Base-by-base conservation (phyloP, 2,888 invertebrate genomes). In the Creontiades dilutus region DNA sequence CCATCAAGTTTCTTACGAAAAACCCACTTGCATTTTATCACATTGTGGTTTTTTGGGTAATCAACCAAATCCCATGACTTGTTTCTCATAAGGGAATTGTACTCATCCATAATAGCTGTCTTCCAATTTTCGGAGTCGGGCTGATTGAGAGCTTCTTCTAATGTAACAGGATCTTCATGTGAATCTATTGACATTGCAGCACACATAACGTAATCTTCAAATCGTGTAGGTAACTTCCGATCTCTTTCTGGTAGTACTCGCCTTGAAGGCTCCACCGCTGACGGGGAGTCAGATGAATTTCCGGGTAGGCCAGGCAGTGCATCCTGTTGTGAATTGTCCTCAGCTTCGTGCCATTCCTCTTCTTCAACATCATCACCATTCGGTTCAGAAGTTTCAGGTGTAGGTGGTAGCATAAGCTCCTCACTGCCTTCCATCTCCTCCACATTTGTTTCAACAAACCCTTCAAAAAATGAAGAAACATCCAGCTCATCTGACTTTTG, bases 1-100 rank as follows among this genome's bases (percentile, higher is more conserved):
- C 46, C 81, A 28, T 89, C 80, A 27, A 14, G 27, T 28, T 89
- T 89, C 55, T 52, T 80, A 19, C 61, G 28, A 57, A 57, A 89
- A 28, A 78, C 89, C 89, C 89, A 89, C 37, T 89, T 89, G 61
- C 78, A 78, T 82, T 75, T 87, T 16, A 87, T 61, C 61, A 61
- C 61, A 86, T 86, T 86, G 61, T 86, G 86, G 12, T 86, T 27
- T 5, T 86, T 86, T 23, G 86, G 86, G 46, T 52, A 68, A 19
- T 86, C 86, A 68, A 86, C 86, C 27, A 86, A 19, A 14, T 68
- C 75, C 86, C 86, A 86, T 9, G 86, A 68, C 28, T 86, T 86
- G 86, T 86, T 86, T 68, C 75, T 57, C 46, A 86, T 82, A 27
- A 86, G 75, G 1, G 86, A 87, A 16, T 75, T 27, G 28, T 87